phyloP scores from a whole-genome alignment of 1,140 invertebrate genomes.

The Vollenhovia emeryi region DNA sequence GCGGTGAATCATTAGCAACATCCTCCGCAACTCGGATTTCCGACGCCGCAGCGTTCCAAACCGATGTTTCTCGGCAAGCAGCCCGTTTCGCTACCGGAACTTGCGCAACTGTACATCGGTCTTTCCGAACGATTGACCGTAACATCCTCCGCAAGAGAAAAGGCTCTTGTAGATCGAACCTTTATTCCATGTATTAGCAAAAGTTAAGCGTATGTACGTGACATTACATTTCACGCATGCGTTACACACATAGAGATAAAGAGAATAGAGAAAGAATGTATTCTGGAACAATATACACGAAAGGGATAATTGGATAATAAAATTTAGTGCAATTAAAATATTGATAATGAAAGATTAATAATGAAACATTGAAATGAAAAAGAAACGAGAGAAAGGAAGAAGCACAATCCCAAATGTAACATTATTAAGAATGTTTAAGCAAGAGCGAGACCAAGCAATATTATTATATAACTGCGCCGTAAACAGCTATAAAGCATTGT shows the following conservation, averaged over 20 bases:
- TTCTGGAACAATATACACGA: neutral
- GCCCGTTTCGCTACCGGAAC: conserved; percentile 55
- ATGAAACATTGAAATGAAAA: neutral
- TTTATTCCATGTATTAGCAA: conserved; percentile 10
- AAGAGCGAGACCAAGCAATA: neutral
- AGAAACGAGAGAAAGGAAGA: neutral
- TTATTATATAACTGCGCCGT: neutral
- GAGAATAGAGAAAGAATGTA: conserved; percentile 6
- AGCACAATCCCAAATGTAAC: neutral
- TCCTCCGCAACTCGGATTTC: conserved; percentile 56
- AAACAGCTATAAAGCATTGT: neutral
- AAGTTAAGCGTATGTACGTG: neutral
- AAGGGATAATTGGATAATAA: neutral
- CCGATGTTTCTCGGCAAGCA: conserved; percentile 68
- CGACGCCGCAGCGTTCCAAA: conserved; percentile 65
- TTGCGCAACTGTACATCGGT: conserved; percentile 63
- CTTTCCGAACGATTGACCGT: conserved; percentile 69
- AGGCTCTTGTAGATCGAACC: conserved; percentile 42
- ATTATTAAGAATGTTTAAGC: conserved; percentile 7
- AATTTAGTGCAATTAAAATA: neutral
- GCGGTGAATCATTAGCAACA: conserved; percentile 60
- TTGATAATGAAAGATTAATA: neutral
- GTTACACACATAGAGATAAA: neutral
- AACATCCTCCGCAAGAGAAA: conserved; percentile 56
- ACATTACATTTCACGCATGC: neutral